Evolutionary conservation across 2,113 vertebrate species (phyloP), one percentile per base, ranked within the genome.

Genomic region (Psittacus erithacus): DNA sequence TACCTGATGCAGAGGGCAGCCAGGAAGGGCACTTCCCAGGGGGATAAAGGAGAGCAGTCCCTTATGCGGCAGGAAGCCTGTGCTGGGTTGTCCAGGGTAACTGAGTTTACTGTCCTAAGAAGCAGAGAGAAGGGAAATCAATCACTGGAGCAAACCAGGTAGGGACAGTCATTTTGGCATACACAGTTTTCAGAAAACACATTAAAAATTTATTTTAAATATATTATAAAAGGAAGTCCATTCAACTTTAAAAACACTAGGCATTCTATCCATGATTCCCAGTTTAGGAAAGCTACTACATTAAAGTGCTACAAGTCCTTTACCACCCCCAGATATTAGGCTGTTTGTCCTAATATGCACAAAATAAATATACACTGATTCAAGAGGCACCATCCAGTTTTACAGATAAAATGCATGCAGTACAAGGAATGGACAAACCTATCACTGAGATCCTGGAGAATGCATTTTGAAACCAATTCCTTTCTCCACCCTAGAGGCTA

Each of bases 141-240:
- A 41, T 64, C 69, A 47, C 47, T 52, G 35, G 47, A 80, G 90
- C 38, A 82, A 62, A 84, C 17, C 33, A 86, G 28, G 43, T 8
- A 29, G 46, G 57, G 75, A 53, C 60, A 93, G 84, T 87, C 49
- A 96, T 3, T 11, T 86, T 59, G 92, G 74, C 25, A 15, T 24
- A 96, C 88, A 92, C 33, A 35, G 60, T 38, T 92, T 90, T 97
- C 93, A 97, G 96, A 97, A 98, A 98, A 97, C 96, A 97, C 90
- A 97, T 96, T 96, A 97, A 95, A 98, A 97, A 96, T 97, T 96
- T 97, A 97, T 90, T 75, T 98, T 95, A 97, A 95, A 95, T 96
- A 96, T 97, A 96, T 97, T 97, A 97, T 49, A 96, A 96, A 97
- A 97, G 92, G 96, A 96, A 93, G 92, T 95, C 89, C 83, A 95